Evolutionary conservation across 2,888 invertebrate genomes (phyloP).

Genomic region (Clivina fossor): DNA sequence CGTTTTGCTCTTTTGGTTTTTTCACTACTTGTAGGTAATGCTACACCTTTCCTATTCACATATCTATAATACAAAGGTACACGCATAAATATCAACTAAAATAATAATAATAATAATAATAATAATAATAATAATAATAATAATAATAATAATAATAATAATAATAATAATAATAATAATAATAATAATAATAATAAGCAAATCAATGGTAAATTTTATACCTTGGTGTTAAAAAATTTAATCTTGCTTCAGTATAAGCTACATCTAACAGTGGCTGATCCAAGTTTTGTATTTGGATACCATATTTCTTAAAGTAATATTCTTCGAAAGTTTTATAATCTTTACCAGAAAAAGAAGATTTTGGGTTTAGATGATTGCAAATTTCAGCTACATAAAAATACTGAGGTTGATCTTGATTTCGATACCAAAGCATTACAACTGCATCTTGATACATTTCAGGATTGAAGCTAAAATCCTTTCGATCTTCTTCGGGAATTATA

Average conservation of each 20-base stretch:
- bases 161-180: too few species aligned
- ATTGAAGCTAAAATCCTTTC: conserved; percentile 71
- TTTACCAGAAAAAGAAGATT: conserved; percentile 86
- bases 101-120: too few species aligned
- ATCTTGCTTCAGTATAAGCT: conserved; percentile 93
- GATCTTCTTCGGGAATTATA: conserved; percentile 63
- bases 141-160: too few species aligned
- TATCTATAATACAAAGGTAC: conserved; percentile 63
- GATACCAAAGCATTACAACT: conserved; percentile 98
- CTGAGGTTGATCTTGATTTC: conserved; percentile 94
- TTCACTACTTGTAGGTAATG: conserved; percentile 89
- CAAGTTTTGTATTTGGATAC: conserved; percentile 81
- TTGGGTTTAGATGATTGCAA: conserved; percentile 80
- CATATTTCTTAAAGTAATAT: conserved; percentile 91
- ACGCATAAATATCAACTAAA: too few species aligned
- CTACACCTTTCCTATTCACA: conserved; percentile 90
- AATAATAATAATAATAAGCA: conserved; percentile 8
- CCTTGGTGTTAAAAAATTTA: conserved; percentile 93
- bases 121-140: too few species aligned
- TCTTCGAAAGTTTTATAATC: conserved; percentile 90
- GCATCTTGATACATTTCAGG: conserved; percentile 85
- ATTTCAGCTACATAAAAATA: conserved; percentile 98
- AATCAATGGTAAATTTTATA: too few species aligned
- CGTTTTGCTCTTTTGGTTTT: conserved; percentile 90
- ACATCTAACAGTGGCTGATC: conserved; percentile 93